A percentile compares a stretch with the other conserved stretches of the same genome.
Conservation (phyloP, 2,797 vertebrate genomes). For the Myioborus miniatus region DNA sequence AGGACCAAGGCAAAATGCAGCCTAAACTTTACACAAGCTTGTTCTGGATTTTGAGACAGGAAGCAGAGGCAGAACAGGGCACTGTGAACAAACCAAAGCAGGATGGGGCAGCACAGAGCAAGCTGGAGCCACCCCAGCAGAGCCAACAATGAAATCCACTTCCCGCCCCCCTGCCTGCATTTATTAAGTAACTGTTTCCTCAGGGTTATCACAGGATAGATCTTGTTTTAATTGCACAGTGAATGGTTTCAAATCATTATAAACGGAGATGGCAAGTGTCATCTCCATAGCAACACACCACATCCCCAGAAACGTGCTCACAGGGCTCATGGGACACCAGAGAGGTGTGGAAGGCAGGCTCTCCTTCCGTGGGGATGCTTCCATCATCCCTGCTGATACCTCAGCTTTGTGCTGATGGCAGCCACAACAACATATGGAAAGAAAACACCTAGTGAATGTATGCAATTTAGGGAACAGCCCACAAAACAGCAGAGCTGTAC, state of each 20-base stretch:
- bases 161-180: not conserved
- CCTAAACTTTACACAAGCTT: not conserved
- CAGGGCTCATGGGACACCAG: not conserved
- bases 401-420: not conserved
- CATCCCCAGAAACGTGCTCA: not conserved
- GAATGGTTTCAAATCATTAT: slow-evolving; percentile 15
- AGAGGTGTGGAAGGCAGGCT: not conserved
- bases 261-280: slow-evolving; percentile 19
- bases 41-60: slow-evolving; percentile 31
- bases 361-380: not conserved
- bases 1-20: not conserved
- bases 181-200: slow-evolving; percentile 24
- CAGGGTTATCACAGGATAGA: not conserved
- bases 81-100: not conserved
- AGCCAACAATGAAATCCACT: slow-evolving; percentile 11
- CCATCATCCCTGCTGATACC: accelerated
- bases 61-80: not conserved
- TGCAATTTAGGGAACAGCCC: not conserved
- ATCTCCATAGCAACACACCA: slow-evolving; percentile 1
- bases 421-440: not conserved
- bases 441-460: not conserved
- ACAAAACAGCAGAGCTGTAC: not conserved
- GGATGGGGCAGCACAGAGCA: not conserved
- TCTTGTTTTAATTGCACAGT: not conserved
- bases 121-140: not conserved